Conservation (phyloP, 2,888 invertebrate species). For the Acleris cristana region DNA sequence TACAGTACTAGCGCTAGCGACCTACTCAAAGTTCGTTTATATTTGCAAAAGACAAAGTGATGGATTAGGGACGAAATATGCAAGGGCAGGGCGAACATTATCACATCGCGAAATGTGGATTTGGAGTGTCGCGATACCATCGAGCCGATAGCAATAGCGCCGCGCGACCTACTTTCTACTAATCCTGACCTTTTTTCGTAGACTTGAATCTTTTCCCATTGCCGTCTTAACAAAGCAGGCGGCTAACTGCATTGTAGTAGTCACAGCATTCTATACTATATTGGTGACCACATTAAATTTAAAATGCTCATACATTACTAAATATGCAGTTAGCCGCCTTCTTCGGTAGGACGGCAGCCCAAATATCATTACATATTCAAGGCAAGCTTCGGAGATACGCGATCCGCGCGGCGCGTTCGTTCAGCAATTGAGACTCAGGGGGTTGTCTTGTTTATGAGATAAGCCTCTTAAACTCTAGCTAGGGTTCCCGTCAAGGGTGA, state of each 20-base stretch:
- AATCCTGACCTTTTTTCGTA: constrained; percentile 13
- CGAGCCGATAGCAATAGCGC: constrained; percentile 17
- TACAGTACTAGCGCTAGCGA: constrained; percentile 4
- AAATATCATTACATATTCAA: constrained; percentile 4
- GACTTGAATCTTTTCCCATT: not conserved
- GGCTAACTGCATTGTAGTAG: no score
- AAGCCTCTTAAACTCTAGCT: no score
- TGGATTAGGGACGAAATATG: constrained; percentile 3
- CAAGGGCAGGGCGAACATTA: constrained; percentile 26
- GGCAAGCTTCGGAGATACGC: no score
- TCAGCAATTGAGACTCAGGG: no score
- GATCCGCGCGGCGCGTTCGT: no score
- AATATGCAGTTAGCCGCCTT: no score
- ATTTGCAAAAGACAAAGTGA: not conserved
- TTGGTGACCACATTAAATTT: no score
- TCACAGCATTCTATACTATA: no score
- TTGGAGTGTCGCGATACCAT: constrained; percentile 30
- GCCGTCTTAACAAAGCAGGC: not conserved
- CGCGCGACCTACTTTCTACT: constrained; percentile 22
- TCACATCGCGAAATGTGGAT: constrained; percentile 18
- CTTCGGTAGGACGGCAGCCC: no score
- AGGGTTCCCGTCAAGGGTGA: no score
- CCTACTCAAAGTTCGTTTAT: not conserved
- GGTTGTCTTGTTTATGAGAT: no score
- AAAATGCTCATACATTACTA: no score